Conservation (phyloP, 2,113 vertebrate genomes). For the Cyphomyrus discorhynchus region DNA sequence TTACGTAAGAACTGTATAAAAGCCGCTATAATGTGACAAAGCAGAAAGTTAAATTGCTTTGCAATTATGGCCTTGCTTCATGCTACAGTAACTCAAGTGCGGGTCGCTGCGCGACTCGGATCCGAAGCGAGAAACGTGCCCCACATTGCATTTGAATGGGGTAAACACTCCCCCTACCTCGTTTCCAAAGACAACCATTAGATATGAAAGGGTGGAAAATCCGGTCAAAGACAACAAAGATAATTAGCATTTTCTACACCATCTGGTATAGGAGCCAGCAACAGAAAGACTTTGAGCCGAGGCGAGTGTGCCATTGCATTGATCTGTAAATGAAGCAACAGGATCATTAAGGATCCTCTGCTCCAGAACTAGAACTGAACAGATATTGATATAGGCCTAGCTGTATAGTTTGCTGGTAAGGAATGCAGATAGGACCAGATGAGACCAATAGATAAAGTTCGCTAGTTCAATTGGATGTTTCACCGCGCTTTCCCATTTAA, state of each 20-base stretch:
- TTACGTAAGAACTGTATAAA: background rate
- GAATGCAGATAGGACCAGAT: background rate
- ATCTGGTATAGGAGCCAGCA: constrained; percentile 88
- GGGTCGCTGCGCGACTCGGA: constrained; percentile 18
- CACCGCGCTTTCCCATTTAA: background rate
- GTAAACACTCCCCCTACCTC: constrained; percentile 64
- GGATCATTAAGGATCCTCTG: constrained; percentile 84
- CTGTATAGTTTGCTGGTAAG: background rate
- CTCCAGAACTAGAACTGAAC: constrained; percentile 35
- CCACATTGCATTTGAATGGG: constrained; percentile 58
- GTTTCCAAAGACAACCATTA: constrained; percentile 64
- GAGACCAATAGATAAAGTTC: background rate
- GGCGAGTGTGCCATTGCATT: constrained; percentile 93
- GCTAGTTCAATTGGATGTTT: background rate
- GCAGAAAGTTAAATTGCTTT: background rate
- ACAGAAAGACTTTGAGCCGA: constrained; percentile 77
- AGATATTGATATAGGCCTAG: background rate
- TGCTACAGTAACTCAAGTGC: constrained; percentile 23
- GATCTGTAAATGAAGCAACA: constrained; percentile 98
- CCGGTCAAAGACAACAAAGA: constrained; percentile 75
- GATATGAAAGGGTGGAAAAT: constrained; percentile 14
- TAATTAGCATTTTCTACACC: constrained; percentile 91
- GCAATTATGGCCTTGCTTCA: background rate
- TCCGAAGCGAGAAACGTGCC: constrained; percentile 53
- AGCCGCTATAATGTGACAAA: background rate